Evolutionary conservation across 2,888 invertebrate species (phyloP).

Genomic region (Copidosoma aretas): DNA sequence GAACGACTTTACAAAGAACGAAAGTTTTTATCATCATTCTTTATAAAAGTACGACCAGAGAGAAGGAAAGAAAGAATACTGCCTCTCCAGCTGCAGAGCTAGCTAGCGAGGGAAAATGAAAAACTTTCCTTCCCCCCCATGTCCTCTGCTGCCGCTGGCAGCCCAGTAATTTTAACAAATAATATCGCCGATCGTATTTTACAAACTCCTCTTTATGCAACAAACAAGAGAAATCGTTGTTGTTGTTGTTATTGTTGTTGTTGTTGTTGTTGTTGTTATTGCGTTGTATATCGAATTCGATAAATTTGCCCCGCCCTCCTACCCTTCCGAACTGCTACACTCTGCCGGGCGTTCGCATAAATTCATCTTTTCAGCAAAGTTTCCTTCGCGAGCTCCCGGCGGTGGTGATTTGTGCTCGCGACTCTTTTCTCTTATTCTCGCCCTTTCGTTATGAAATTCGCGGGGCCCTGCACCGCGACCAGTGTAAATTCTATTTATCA

Average conservation of each 20-base stretch:
- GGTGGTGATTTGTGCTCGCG: conserved; percentile 10
- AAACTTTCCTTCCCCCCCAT: conserved; percentile 10
- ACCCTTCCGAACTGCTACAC: too few relatives aligned
- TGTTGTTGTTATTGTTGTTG: background rate
- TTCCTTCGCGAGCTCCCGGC: too few relatives aligned
- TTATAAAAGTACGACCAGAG: conserved; percentile 20
- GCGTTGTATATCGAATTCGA: too few relatives aligned
- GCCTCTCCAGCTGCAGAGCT: background rate
- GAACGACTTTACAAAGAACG: conserved; percentile 34
- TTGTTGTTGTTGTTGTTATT: too few relatives aligned
- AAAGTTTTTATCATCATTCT: conserved; percentile 40
- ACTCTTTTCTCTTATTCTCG: conserved; percentile 45
- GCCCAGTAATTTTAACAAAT: conserved; percentile 20
- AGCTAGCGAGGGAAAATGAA: conserved; percentile 23
- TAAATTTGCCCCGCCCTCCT: background rate
- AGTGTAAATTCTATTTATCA: too few relatives aligned
- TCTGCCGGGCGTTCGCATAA: conserved; percentile 38
- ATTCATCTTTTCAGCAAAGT: conserved; percentile 1
- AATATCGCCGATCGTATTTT: conserved; percentile 19
- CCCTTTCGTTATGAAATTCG: conserved; percentile 33
- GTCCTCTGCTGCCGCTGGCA: background rate
- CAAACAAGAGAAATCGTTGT: background rate
- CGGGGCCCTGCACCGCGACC: too few relatives aligned
- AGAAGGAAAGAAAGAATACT: conserved; percentile 7
- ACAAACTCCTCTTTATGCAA: background rate